Evolutionary conservation across 2,888 invertebrate genomes (phyloP), one percentile per base, ranked within the genome.

Genomic region (Drosophila cyrtoloma): DNA sequence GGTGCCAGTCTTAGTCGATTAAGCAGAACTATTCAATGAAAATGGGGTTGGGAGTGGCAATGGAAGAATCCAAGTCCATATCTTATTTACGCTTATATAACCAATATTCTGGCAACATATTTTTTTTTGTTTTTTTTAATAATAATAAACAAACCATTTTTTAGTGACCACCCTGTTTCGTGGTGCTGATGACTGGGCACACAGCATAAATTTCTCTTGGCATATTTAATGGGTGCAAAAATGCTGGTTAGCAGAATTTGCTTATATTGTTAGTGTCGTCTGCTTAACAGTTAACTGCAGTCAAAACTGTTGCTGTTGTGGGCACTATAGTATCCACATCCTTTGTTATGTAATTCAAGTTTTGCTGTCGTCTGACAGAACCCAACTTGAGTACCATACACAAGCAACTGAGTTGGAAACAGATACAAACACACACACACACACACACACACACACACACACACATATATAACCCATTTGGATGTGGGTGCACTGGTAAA

Each of bases 221-320:
- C 90, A 86, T 78, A 84, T 89, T 86, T 85, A 90, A 88, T 89
- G 88, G 84, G 77, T 83, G 80, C 76, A 85, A 81, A 86, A 89
- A 79, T 83, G 79, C 77, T 86, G 81, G 76, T 79, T 84, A 76
- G 86, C 77, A 84, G 81, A 86, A 86, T 87, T 79, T 71, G 70
- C 35, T 42, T 52, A 69, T 71, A 68, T 77, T 75, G 52, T 60
- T 64, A 51, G 67, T 60, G 59, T 47, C 66, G 42, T 39, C 26
- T 59, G 39, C 26, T 39, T 59, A 22, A 51, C 26, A 42, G 44
- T 44, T 47, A 47, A 47, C 47, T 57, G 59, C 44, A 47, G 37
- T 63, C 69, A 37, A 61, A 58, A 44, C 51, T 59, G 57, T 57
- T 44, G 69, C 32, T 64, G n/a, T 57, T 67, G 35, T 16, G 35